Conservation (phyloP, 2,797 vertebrate species). For the Threskiornis aethiopicus region DNA sequence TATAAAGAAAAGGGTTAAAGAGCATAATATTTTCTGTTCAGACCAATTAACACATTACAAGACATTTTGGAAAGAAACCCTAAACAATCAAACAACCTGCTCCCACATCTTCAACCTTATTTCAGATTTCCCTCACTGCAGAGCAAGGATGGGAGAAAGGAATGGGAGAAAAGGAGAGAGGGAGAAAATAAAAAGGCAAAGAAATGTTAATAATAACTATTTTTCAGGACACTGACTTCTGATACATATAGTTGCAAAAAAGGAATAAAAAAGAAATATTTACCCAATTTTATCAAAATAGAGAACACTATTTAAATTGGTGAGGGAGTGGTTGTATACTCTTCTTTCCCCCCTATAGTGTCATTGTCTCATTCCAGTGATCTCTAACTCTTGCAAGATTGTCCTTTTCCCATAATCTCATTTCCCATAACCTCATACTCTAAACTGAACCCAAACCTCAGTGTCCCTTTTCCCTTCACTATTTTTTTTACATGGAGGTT, state of each 20-base stretch:
- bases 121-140: not conserved
- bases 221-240: not conserved
- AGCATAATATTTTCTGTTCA: not conserved
- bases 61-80: not conserved
- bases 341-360: not conserved
- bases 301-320: not conserved
- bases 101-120: not conserved
- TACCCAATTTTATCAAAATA: not conserved
- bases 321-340: not conserved
- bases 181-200: not conserved
- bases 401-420: not conserved
- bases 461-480: not conserved
- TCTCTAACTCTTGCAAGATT: not conserved
- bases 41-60: not conserved
- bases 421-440: not conserved
- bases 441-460: not conserved
- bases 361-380: not conserved
- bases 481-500: not conserved
- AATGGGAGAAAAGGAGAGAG: not conserved
- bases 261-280: not conserved
- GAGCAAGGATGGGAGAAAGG: not conserved
- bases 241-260: not conserved
- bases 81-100: accelerated
- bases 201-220: not conserved
- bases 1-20: not conserved